phyloP scores from a whole-genome alignment of 2,113 vertebrate genomes.

The Catharus bicknelli region DNA sequence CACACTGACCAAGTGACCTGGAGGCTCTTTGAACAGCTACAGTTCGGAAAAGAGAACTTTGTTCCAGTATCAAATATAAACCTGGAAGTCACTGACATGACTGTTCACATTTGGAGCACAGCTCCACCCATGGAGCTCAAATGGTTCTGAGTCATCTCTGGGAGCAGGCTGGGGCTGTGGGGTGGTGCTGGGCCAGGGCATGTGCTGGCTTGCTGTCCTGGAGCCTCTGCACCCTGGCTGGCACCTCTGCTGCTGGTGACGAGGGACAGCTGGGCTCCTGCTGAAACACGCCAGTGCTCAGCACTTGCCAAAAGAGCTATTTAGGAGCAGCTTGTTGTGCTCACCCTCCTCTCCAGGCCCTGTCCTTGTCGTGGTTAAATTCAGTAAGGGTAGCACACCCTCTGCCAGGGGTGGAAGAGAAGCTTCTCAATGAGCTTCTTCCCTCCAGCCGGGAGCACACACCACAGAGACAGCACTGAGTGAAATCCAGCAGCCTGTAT shows the following conservation, averaged over 20 bases:
- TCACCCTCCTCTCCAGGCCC: not conserved
- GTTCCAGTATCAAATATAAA: not conserved
- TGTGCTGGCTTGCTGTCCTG: not conserved
- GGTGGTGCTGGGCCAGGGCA: not conserved
- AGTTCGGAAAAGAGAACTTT: not conserved
- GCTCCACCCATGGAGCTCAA: not conserved
- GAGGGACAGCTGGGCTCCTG: not conserved
- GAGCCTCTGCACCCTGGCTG: not conserved
- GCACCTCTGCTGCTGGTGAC: not conserved
- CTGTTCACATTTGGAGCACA: not conserved
- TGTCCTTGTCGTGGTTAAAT: not conserved
- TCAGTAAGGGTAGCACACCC: not conserved
- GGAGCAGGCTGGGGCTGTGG: not conserved
- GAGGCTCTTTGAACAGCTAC: not conserved
- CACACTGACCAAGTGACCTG: not conserved
- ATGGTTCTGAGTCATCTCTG: not conserved
- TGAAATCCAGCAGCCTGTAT: not conserved
- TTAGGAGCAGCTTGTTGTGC: not conserved
- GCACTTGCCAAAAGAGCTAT: not conserved
- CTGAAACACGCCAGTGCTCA: not conserved
- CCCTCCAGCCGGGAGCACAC: not conserved
- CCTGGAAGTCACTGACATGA: not conserved
- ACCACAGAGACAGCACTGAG: not conserved
- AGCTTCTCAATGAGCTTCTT: not conserved
- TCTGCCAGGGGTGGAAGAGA: not conserved